Base-by-base conservation (phyloP, 2,888 invertebrate genomes). In the Cryptus viduatorius region DNA sequence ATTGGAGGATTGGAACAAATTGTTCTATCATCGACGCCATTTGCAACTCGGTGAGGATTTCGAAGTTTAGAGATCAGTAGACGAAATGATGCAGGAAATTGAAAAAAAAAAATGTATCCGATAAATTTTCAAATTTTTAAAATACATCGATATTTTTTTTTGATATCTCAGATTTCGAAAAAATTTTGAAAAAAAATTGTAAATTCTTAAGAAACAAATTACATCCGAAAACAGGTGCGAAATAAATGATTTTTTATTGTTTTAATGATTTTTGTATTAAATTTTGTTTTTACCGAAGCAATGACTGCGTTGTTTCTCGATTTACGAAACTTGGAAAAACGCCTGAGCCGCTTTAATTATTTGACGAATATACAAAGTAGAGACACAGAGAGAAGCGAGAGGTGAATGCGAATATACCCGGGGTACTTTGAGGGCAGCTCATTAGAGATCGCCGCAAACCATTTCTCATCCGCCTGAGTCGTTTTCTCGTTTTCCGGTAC, bases 391-490 rank as follows among this genome's bases (percentile, higher is more conserved):
- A 71, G 71, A 79, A 48, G 72, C 46, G 42, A 44, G 71, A 65
- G 48, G 53, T 46, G 31, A 46, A 37, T 37, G 37, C 37, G 37
- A 37, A 37, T 37, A 37, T 67, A 71, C 69, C 69, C 79, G 46
- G 44, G 64, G 75, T 64, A 75, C 75, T 75, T 37, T 48, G 50
- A 65, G 65, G 69, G 67, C 65, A 83, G 79, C 83, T 83, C 83
- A 83, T 83, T 83, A 83, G 83, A 83, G 82, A 83, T 79, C 69
- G 73, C 69, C 79, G 82, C 69, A 83, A 83, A 83, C 79, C 82
- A 83, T 79, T 69, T 75, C 82, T 75, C 82, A 75, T 83, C 42
- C 79, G 78, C 73, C 65, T 83, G 76, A 72, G 71, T 79, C 68
- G 16, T 79, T 83, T 72, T 80, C 79, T 76, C 73, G 73, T 79